Base-by-base conservation (phyloP, 2,888 invertebrate genomes). In the Platynereis dumerilii region DNA sequence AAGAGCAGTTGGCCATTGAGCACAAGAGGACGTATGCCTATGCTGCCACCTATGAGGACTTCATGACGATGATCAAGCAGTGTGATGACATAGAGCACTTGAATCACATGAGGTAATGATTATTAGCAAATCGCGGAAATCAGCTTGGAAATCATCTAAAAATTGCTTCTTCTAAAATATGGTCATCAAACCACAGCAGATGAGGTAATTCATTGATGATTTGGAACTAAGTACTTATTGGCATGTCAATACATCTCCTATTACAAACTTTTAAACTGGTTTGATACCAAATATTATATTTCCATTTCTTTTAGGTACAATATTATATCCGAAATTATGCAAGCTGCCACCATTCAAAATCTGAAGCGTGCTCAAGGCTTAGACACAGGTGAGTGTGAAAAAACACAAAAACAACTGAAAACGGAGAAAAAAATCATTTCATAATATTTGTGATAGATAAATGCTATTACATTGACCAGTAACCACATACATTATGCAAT, bases 281-380 rank as follows among this genome's bases (percentile, higher is more conserved):
- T 52, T 3, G 17, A 22, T 22, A 52, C 52, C n/a, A 17, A 20
- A 52, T 22, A 17, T 52, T 52, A 24, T 52, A 10, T 52, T 52
- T 22, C 5, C n/a, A 52, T 10, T 20, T 12, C 5, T 52, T 34
- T 28, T 78, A 91, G 92, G 72, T 92, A 91, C 76, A 92, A 92
- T 76, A 93, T 95, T 73, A 92, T 94, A 3, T 92, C 92, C 54
- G 94, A 94, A 87, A 91, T 95, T 75, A 93, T 95, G 91, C 93
- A 95, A 87, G 94, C 94, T 0, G 94, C 94, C 20, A 93, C 93
- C 0, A 88, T 94, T 72, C 93, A 94, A 85, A 94, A 94, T 80
- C 87, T 94, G 68, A 94, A 94, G 85, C 88, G 93, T 75, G 90
- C 92, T 5, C 92, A 92, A 86, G 93, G 92, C 22, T 71, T 78